phyloP scores from a whole-genome alignment of 2,113 vertebrate genomes.

The Phylloscopus trochilus region DNA sequence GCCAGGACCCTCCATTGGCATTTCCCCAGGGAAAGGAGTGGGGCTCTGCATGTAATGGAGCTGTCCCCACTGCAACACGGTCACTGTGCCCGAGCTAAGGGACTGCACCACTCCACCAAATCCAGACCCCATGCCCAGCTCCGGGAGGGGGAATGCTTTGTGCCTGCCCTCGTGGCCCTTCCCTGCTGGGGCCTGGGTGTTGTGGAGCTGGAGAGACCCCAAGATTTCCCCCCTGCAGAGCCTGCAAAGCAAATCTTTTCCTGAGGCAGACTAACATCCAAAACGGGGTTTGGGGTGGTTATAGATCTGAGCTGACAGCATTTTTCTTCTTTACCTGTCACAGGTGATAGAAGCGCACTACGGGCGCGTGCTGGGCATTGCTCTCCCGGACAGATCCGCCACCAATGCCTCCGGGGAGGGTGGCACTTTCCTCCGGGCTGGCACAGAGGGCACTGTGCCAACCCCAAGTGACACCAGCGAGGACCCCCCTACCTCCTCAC shows the following conservation, averaged over 20 bases:
- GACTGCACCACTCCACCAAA: neutral
- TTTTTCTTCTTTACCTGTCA: neutral
- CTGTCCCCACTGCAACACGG: accelerated
- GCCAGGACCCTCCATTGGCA: accelerated
- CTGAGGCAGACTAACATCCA: neutral
- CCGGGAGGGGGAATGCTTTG: accelerated
- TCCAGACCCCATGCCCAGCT: accelerated
- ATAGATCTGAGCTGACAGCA: accelerated
- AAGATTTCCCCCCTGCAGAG: neutral
- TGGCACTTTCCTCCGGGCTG: neutral
- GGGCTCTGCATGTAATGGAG: accelerated
- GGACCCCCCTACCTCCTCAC: neutral
- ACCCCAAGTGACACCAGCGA: accelerated
- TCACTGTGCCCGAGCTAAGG: neutral
- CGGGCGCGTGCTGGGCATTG: conserved; percentile 69
- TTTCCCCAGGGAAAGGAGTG: neutral
- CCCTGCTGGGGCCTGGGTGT: accelerated
- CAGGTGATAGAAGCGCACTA: conserved; percentile 90
- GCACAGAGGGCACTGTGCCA: neutral
- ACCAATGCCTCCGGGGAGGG: neutral
- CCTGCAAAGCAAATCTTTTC: neutral
- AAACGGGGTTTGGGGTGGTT: neutral
- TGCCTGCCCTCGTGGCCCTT: accelerated
- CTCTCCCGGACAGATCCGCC: neutral
- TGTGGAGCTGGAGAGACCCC: neutral